These are phyloP conservation scores for Dreissena polymorpha DNA, from an alignment of 1,140 invertebrate genomes.

Conservation along the genomic window DNA sequence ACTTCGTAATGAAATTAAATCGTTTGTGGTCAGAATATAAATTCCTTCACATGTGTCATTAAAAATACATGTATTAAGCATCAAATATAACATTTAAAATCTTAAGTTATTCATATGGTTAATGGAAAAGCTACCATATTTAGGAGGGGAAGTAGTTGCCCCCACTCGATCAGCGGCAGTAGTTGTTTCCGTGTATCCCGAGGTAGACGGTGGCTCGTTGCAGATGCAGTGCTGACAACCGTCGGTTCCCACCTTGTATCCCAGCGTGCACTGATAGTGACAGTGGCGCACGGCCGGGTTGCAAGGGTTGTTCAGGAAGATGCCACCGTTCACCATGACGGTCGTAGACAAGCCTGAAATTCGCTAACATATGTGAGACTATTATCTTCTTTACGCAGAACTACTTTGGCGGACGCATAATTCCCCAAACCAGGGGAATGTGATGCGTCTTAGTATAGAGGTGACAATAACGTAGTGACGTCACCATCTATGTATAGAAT, in stretches of 20 bases:
- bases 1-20: no score
- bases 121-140: no score
- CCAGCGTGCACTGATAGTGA: slow-evolving; percentile 4
- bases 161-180: no score
- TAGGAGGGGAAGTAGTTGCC: no score
- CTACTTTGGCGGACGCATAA: not conserved
- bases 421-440: no score
- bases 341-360: not conserved
- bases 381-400: not conserved
- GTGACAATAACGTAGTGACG: not conserved
- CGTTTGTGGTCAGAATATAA: no score
- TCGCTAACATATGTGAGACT: not conserved
- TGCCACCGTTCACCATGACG: slow-evolving; percentile 13
- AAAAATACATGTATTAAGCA: no score
- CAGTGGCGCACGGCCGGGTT: slow-evolving; percentile 26
- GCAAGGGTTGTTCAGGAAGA: slow-evolving; percentile 22
- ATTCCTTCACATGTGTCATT: no score
- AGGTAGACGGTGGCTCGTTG: not conserved
- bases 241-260: slow-evolving; percentile 9
- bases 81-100: no score
- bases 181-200: no score
- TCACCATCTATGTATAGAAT: not conserved
- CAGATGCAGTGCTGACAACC: slow-evolving; percentile 26
- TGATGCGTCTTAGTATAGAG: no score
- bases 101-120: no score